These are phyloP conservation scores for Protomyctophum bolini DNA, from an alignment of 2,113 vertebrate species.

Conservation along the genomic window DNA sequence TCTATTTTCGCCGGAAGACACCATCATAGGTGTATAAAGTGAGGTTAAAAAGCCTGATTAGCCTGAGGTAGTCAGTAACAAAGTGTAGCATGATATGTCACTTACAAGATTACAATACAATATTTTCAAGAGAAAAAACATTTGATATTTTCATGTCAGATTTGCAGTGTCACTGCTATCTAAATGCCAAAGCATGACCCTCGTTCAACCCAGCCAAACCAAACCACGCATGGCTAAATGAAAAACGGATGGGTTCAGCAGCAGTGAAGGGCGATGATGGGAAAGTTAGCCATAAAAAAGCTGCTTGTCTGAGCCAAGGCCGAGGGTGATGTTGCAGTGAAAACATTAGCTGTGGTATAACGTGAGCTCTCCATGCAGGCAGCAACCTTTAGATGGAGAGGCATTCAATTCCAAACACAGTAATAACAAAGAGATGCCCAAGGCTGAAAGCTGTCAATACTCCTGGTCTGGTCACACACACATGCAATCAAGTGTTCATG, in stretches of 20 bases:
- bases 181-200: conserved; percentile 25
- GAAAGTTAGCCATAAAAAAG: conserved; percentile 1
- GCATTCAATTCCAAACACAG: conserved; percentile 41
- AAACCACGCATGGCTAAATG: neutral
- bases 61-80: too few relatives aligned
- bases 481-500: neutral
- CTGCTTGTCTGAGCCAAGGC: conserved; percentile 9
- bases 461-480: conserved; percentile 6
- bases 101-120: too few relatives aligned
- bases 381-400: conserved; percentile 23
- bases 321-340: conserved; percentile 11
- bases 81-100: too few relatives aligned
- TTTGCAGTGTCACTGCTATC: neutral
- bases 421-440: conserved; percentile 56
- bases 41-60: too few relatives aligned
- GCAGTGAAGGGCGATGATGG: conserved; percentile 12
- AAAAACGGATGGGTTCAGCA: neutral
- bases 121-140: too few relatives aligned
- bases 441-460: conserved; percentile 46
- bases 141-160: conserved; percentile 11
- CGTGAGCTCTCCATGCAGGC: conserved; percentile 12
- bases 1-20: too few relatives aligned
- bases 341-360: conserved; percentile 45
- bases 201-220: neutral
- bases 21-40: too few relatives aligned